Evolutionary conservation across 2,888 invertebrate species (phyloP).

Genomic region (Willowsia nigromaculata): DNA sequence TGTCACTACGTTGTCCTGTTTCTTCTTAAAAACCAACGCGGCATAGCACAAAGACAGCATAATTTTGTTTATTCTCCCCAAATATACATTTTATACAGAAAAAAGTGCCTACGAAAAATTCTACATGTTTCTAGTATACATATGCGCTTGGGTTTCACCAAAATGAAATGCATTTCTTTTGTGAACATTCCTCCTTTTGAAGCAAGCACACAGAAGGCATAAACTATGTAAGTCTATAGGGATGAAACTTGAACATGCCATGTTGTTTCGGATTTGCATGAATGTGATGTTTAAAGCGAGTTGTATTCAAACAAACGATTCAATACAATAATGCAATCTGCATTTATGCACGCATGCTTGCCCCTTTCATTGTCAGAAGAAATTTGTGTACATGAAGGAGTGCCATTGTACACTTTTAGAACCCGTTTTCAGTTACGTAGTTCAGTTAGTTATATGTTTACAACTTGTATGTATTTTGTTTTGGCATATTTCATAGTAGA

Average conservation of each 20-base stretch:
- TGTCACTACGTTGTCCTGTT: not conserved
- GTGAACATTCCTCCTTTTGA: not conserved
- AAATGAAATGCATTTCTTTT: not conserved
- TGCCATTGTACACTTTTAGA: not conserved
- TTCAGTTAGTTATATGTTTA: not conserved
- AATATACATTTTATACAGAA: not conserved
- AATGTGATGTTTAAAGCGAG: slow-evolving; percentile 19
- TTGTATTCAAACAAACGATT: not conserved
- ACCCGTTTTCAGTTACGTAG: not conserved
- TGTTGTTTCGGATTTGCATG: not conserved
- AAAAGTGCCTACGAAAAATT: not conserved
- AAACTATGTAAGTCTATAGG: not conserved
- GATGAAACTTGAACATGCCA: not conserved
- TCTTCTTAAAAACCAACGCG: not conserved
- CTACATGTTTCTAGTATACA: not conserved
- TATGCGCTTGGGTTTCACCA: not conserved
- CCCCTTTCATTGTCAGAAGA: slow-evolving; percentile 33
- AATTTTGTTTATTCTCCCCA: not conserved
- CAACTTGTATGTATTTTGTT: not conserved
- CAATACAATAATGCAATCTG: slow-evolving; percentile 38
- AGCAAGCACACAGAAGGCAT: not conserved
- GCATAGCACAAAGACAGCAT: not conserved
- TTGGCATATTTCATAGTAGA: not conserved
- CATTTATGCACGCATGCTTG: slow-evolving; percentile 45
- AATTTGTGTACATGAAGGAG: slow-evolving; percentile 3